A percentile compares a stretch with the other conserved stretches of the same genome.
Conservation (phyloP, 2,113 vertebrate genomes). For the Phalacrocorax brasilianus region DNA sequence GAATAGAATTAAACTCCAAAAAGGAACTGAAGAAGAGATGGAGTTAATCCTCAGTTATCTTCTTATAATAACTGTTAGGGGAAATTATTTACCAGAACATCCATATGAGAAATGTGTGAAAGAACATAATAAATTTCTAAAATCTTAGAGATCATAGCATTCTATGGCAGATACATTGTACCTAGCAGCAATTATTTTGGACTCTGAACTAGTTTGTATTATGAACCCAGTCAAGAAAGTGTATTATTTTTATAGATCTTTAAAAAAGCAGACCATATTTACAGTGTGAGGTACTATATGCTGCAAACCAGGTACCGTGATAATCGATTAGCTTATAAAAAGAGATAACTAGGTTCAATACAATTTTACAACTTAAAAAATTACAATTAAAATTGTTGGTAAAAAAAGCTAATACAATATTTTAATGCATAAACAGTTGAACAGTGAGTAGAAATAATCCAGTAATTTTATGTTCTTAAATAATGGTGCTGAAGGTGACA, state of each 20-base stretch:
- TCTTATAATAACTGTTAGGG: neutral
- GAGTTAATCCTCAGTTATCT: neutral
- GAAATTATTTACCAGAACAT: neutral
- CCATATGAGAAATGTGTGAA: neutral
- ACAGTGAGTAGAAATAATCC: neutral
- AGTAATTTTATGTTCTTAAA: neutral
- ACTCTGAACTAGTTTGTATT: neutral
- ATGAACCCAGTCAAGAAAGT: neutral
- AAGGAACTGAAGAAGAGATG: neutral
- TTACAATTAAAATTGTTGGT: accelerated
- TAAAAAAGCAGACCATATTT: neutral
- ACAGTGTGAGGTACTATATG: neutral
- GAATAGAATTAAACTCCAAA: neutral
- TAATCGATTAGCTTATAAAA: neutral
- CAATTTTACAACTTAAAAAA: neutral
- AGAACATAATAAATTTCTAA: neutral
- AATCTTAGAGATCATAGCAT: neutral
- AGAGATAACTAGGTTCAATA: neutral
- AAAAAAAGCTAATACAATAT: neutral
- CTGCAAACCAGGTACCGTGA: neutral
- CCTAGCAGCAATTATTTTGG: neutral
- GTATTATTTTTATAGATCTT: neutral
- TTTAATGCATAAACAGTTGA: neutral
- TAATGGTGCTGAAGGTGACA: neutral
- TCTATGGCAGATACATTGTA: neutral